These are phyloP conservation scores for Bambusicola thoracicus DNA, from an alignment of 2,113 vertebrate species.

Conservation along the genomic window DNA sequence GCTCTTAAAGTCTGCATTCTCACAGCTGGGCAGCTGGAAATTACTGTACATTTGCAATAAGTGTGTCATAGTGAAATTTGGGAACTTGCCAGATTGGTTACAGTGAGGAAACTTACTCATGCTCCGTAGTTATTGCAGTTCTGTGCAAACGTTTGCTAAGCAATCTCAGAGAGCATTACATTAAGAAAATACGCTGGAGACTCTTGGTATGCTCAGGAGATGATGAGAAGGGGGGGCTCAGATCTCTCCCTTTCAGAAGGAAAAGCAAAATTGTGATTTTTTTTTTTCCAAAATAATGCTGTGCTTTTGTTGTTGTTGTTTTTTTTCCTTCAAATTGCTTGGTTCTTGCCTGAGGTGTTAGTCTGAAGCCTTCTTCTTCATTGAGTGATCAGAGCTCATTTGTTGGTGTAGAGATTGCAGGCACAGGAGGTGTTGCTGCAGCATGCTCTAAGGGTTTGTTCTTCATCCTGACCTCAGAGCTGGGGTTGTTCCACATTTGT, in stretches of 20 bases:
- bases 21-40: not conserved
- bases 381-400: not conserved
- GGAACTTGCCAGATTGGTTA: not conserved
- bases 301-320: not conserved
- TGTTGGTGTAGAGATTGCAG: not conserved
- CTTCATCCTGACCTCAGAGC: not conserved
- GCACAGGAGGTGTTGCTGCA: not conserved
- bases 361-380: not conserved
- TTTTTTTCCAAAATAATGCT: not conserved
- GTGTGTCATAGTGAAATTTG: not conserved
- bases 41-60: not conserved
- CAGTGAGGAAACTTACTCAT: not conserved
- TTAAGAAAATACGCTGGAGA: not conserved
- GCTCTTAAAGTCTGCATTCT: not conserved
- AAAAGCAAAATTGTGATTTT: not conserved
- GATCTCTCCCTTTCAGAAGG: not conserved
- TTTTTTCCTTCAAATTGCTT: not conserved
- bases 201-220: not conserved
- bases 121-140: not conserved
- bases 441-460: not conserved
- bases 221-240: not conserved
- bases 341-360: not conserved
- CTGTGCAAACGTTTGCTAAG: not conserved
- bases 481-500: not conserved
- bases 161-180: not conserved